Base-by-base conservation (phyloP, 2,888 invertebrate species). In the Phlogophora meticulosa region DNA sequence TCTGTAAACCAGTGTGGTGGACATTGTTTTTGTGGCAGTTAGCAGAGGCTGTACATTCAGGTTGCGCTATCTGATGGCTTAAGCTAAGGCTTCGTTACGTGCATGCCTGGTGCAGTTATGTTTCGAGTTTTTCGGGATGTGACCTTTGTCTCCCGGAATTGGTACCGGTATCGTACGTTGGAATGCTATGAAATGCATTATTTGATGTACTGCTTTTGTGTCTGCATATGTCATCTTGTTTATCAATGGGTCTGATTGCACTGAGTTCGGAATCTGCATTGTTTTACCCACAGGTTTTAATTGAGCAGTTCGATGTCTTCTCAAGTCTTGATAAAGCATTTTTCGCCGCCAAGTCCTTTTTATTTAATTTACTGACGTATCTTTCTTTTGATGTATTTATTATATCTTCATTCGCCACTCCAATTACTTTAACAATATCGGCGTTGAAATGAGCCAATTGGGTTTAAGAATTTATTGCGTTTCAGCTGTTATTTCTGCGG, bases 11-110 rank as follows among this genome's bases (percentile, higher is more conserved):
- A 85, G 88, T 85, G 87, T 85, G 83, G 80, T 81, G 87, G 87
- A 87, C 89, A 87, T 85, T 87, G 89, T 87, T 85, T 87, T 86
- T 86, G 85, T 81, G 87, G 82, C 80, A 82, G 82, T 82, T 82
- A 82, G 77, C 79, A 80, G 46, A 52, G 75, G 76, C 62, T 3
- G 72, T 72, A 76, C 72, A 72, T 76, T 83, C 88, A 90, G 80
- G 82, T 76, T 79, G 64, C 76, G 80, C 82, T 88, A 91, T 91
- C 91, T 85, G 91, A 91, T 90, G 84, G 78, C 69, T 78, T 82
- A 83, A 84, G 82, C 80, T 63, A 73, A 76, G 45, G 61, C 75
- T 74, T 82, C 76, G 79, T 81, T 80, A 82, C 76, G 70, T 55
- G 69, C 67, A 60, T 58, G 67, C 42, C 43, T 59, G 68, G 57